These are phyloP conservation scores for Cynocephalus volans DNA, from an alignment of 2,113 vertebrate genomes.

Conservation along the genomic window DNA sequence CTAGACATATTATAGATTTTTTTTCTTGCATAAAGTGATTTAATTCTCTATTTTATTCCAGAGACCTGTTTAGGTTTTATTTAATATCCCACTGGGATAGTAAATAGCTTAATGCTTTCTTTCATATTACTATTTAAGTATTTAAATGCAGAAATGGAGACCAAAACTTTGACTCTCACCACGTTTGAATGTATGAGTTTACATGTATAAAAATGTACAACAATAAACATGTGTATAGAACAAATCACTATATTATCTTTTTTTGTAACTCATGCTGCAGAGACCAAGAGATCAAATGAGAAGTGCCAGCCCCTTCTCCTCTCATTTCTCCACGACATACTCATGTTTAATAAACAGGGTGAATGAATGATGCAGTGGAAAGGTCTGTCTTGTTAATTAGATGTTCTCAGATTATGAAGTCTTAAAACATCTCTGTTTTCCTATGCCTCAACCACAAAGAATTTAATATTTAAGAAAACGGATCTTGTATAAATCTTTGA, in stretches of 20 bases:
- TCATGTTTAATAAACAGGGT: background rate
- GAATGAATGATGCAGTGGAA: background rate
- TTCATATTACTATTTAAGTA: constrained; percentile 43
- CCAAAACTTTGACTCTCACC: background rate
- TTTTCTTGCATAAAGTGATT: constrained; percentile 65
- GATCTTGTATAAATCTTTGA: background rate
- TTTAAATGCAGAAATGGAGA: constrained; percentile 63
- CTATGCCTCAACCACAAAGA: background rate
- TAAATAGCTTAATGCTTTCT: constrained; percentile 60
- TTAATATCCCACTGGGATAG: constrained; percentile 56
- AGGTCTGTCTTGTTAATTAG: background rate
- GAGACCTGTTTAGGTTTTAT: constrained; percentile 67
- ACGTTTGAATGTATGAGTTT: constrained; percentile 24
- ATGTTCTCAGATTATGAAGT: background rate
- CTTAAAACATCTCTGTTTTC: background rate
- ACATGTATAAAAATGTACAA: background rate
- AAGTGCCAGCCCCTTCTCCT: background rate
- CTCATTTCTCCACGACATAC: background rate
- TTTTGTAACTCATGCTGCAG: constrained; percentile 20
- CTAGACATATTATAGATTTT: background rate
- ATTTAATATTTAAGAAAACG: background rate
- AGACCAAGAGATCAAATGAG: background rate
- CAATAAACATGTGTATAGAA: background rate
- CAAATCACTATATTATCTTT: background rate
- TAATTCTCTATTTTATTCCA: constrained; percentile 60